A percentile compares a stretch with the other conserved stretches of the same genome.
Conservation (phyloP, 2,888 invertebrate genomes). For the Branchipolynoe longqiensis region DNA sequence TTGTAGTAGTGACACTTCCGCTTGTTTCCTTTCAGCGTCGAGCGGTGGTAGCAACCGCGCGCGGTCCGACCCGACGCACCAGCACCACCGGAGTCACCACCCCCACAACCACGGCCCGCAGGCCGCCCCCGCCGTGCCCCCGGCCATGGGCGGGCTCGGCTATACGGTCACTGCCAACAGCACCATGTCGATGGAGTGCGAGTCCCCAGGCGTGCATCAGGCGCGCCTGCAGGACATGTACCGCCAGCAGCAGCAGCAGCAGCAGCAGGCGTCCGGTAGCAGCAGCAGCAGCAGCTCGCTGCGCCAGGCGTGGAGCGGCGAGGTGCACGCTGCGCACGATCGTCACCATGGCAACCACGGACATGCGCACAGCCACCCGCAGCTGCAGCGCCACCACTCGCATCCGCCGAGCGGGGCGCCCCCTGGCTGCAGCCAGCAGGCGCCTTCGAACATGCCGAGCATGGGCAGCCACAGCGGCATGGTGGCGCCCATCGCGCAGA, state of each 20-base stretch:
- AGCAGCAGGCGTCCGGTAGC: conserved; percentile 66
- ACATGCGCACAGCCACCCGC: conserved; percentile 64
- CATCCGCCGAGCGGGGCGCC: conserved; percentile 59
- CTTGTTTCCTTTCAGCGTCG: conserved; percentile 20
- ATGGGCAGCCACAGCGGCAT: conserved; percentile 44
- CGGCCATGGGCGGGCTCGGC: conserved; percentile 9
- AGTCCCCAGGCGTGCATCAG: conserved; percentile 76
- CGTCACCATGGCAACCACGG: conserved; percentile 62
- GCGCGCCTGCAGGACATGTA: conserved; percentile 70
- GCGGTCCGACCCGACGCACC: conserved; percentile 81
- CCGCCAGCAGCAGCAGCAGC: conserved; percentile 71
- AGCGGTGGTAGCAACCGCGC: conserved; percentile 73
- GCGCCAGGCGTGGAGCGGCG: conserved; percentile 46
- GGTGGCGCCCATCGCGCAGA: conserved; percentile 45
- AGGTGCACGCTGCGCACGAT: conserved; percentile 42
- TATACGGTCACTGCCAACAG: conserved; percentile 61
- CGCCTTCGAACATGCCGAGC: not conserved
- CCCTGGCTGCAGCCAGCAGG: not conserved
- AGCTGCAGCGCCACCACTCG: conserved; percentile 62
- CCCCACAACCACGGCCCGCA: conserved; percentile 68
- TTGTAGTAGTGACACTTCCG: no score
- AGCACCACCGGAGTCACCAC: conserved; percentile 76
- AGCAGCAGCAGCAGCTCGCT: conserved; percentile 10
- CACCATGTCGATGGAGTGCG: conserved; percentile 89
- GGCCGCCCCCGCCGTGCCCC: not conserved